A percentile compares a stretch with the other conserved stretches of the same genome.
Evolutionary conservation across 2,113 vertebrate species (phyloP).

Genomic region (Elephas maximus): DNA sequence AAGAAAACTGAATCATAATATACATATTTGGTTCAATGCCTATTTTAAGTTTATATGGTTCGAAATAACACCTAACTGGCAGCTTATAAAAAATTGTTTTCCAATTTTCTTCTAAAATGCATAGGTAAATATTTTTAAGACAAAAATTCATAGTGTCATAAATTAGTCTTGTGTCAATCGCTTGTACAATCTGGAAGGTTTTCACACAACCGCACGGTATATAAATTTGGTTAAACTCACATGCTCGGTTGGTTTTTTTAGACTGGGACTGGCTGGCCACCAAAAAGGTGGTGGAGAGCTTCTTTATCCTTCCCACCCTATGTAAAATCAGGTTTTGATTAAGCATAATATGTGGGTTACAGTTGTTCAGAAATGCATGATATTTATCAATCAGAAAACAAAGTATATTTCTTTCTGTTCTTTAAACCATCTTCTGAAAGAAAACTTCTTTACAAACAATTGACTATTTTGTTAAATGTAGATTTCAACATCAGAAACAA

Average conservation of each 20-base stretch:
- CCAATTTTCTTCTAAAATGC: not conserved
- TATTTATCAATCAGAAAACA: not conserved
- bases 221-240: not conserved
- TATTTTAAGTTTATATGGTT: not conserved
- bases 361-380: not conserved
- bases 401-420: not conserved
- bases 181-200: not conserved
- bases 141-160: not conserved
- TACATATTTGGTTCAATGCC: not conserved
- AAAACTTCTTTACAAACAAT: not conserved
- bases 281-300: not conserved
- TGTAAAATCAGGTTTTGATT: not conserved
- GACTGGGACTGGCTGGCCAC: not conserved
- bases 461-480: not conserved
- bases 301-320: not conserved
- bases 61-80: not conserved
- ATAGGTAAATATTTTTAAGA: not conserved
- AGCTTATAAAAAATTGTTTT: not conserved
- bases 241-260: not conserved
- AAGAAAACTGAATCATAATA: too few relatives aligned
- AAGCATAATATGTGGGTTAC: not conserved
- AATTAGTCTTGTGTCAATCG: not conserved
- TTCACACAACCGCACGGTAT: not conserved
- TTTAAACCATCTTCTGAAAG: not conserved
- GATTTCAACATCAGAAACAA: too few relatives aligned